phyloP scores from a whole-genome alignment of 2,113 vertebrate genomes.

The Seriola rivoliana region DNA sequence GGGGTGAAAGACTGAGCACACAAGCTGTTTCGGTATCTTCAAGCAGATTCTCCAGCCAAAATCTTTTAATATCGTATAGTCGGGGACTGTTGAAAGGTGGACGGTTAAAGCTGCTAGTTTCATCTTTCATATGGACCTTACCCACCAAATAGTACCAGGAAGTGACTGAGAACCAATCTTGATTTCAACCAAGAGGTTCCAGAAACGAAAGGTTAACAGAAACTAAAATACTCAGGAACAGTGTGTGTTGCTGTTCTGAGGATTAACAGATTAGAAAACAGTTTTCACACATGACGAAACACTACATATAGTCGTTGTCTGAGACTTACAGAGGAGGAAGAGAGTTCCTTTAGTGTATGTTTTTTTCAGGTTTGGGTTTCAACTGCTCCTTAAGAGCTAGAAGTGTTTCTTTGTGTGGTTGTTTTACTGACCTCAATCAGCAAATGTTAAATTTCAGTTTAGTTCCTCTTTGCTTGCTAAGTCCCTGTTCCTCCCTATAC shows the following conservation, averaged over 20 bases:
- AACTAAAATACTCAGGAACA: constrained; percentile 1
- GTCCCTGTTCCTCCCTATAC: neutral
- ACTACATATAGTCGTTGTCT: neutral
- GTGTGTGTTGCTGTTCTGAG: neutral
- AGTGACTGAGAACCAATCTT: neutral
- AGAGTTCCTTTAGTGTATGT: neutral
- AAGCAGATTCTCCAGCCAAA: constrained; percentile 19
- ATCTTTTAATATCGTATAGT: constrained; percentile 17
- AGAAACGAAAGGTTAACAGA: constrained; percentile 33
- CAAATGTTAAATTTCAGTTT: neutral
- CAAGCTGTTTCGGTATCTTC: constrained; percentile 9
- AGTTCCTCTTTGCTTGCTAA: neutral
- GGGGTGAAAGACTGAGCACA: constrained; percentile 17
- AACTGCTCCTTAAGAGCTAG: too few relatives aligned
- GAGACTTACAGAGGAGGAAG: neutral
- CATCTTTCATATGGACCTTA: constrained; percentile 10
- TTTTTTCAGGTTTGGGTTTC: too few relatives aligned
- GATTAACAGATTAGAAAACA: neutral
- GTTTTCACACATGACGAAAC: constrained; percentile 1
- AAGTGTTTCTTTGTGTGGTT: neutral
- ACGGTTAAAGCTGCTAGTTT: constrained; percentile 1
- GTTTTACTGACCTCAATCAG: neutral
- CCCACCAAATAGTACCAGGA: constrained; percentile 8
- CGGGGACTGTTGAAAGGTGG: neutral
- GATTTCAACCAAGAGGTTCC: neutral